These are phyloP conservation scores for Octodon degus DNA, from an alignment of 2,113 vertebrate species.

Conservation along the genomic window DNA sequence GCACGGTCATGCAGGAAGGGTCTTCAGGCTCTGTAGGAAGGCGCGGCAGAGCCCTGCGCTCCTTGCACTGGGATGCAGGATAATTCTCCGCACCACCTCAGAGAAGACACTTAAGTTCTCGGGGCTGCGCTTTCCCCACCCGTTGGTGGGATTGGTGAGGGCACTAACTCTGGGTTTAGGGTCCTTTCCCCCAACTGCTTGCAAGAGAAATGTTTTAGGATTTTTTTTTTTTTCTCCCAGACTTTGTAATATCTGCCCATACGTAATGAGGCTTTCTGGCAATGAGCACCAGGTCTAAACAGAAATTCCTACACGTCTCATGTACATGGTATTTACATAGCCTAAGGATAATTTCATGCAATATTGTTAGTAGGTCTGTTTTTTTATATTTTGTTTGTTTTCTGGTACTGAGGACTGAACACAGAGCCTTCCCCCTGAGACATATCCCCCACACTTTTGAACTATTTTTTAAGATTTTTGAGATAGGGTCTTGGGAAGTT, in stretches of 20 bases:
- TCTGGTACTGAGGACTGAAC: background rate
- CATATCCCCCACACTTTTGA: background rate
- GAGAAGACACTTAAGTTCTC: background rate
- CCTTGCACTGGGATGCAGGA: fast-evolving
- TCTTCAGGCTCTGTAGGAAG: background rate
- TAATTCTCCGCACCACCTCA: background rate
- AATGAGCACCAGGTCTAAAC: background rate
- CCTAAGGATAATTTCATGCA: background rate
- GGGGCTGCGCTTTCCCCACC: background rate
- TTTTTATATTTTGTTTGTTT: background rate
- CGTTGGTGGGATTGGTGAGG: background rate
- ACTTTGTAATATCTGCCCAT: background rate
- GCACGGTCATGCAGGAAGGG: background rate
- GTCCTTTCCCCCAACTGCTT: background rate
- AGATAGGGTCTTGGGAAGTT: background rate
- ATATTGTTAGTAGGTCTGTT: background rate
- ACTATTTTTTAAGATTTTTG: background rate
- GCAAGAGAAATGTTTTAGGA: background rate
- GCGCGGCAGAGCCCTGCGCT: background rate
- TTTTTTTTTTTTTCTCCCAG: background rate
- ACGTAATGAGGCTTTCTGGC: background rate
- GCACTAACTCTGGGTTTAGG: no score
- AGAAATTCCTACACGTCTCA: no score
- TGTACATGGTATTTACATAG: background rate
- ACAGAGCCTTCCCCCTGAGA: background rate